Base-by-base conservation (phyloP, 1,140 invertebrate species). In the Solen grandis region DNA sequence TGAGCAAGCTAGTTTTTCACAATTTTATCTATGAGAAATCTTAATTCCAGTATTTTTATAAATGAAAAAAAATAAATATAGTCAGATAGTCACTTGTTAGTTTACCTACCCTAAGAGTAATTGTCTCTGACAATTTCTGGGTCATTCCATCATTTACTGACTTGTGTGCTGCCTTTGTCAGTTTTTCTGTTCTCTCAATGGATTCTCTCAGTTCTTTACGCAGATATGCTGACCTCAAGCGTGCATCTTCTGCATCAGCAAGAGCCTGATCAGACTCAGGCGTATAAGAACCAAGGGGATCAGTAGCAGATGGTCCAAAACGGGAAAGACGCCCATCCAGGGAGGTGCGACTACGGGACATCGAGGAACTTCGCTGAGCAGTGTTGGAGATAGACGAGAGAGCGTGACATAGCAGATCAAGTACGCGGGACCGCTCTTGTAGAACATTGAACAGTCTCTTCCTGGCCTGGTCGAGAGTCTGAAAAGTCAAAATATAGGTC, bases 91-190 rank as follows among this genome's bases (percentile, higher is more conserved):
- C 33, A 41, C 19, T n/a, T n/a, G n/a, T 14, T 5, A 27, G 16
- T 4, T n/a, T 19, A 66, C 63, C 70, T 84, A 92, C 91, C 88
- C 88, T 90, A 2, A 92, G 84, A 35, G 88, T 89, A 27, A 86
- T 82, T n/a, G 91, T 91, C 81, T 92, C 91, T 10, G 87, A 86
- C 25, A 90, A 77, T 81, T 92, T 92, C 85, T 89, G 84, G 27
- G 86, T 87, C 16, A 92, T 80, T 10, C 91, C 91, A 69, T 91
- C 88, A 76, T 92, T 92, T 14, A 92, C 91, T 38, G 91, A 90
- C 72, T 88, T 87, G 74, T 92, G 90, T 5, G 88, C 90, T 27
- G 88, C 89, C 60, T 87, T 86, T 76, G 90, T 89, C 8, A 91
- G 84, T 65, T 87, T 87, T 0, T 90, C 88, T 13, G 85, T 84